Evolutionary conservation across 1,140 invertebrate genomes (phyloP), one percentile per base, ranked within the genome.

Genomic region (Drosophila setifemur): DNA sequence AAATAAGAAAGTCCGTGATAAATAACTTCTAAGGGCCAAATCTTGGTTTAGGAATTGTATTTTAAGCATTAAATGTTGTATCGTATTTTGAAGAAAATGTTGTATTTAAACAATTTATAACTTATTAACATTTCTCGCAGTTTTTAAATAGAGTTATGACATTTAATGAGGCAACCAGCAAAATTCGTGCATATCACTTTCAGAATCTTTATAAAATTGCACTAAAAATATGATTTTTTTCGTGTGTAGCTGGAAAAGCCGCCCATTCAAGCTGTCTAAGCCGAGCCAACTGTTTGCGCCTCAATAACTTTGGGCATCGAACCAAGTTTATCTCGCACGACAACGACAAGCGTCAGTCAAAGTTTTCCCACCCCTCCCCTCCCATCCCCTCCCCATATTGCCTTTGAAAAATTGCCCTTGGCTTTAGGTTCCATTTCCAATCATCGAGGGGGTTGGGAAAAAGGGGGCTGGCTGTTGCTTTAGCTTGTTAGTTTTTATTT

Each of bases 311-410:
- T 79, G 57, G 70, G 70, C 69, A 73, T 73, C 57, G 75, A 85
- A 85, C 48, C 73, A 86, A 79, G 81, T 86, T 86, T 85, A 86
- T 85, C 81, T 86, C 37, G 47, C 54, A 50, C 48, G 61, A 53
- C 73, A 69, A 78, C 61, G 79, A 85, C 81, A 75, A 86, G 71
- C 79, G 71, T 85, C 79, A 86, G 66, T 85, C 79, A 85, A 86
- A 81, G 75, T 85, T 85, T 81, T 53, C 52, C 40, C 23, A 42
- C 29, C 16, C 52, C 48, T 45, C 47, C 25, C 61, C 25, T 31
- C 23, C 8, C 7, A 14, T 21, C 18, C 42, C 4, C 2, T 1
- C 5, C n/a, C 33, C 4, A 14, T 35, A 58, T 43, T 26, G 19
- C 8, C 23, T 79, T 83, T 73, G 73, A 82, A 85, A 82, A 82